Conservation (phyloP, 2,888 invertebrate genomes). For the Venustoraphidia nigricollis region DNA sequence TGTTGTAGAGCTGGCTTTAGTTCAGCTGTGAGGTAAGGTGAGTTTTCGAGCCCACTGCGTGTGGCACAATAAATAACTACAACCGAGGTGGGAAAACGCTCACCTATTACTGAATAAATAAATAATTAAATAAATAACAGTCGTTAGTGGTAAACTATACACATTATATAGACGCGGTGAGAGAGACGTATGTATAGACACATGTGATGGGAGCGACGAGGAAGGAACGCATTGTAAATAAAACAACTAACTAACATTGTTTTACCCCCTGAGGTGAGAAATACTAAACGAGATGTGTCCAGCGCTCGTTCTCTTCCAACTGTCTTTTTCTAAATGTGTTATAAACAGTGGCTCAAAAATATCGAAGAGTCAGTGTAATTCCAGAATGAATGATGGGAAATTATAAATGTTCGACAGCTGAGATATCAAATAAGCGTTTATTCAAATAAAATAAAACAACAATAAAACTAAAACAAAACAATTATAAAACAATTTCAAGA, state of each 20-base stretch:
- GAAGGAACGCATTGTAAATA: neutral
- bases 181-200: neutral
- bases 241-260: slow-evolving; percentile 4
- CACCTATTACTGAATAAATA: slow-evolving; percentile 2
- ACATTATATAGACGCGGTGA: neutral
- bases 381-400: too few species aligned
- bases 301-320: neutral
- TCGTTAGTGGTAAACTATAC: neutral
- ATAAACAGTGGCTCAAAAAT: too few species aligned
- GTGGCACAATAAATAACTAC: slow-evolving; percentile 1
- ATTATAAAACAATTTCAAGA: too few species aligned
- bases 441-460: too few species aligned
- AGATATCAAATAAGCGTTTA: too few species aligned
- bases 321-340: too few species aligned
- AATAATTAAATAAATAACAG: slow-evolving; percentile 2
- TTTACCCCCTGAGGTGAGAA: slow-evolving; percentile 5
- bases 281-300: neutral
- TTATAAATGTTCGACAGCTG: too few species aligned
- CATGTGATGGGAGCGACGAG: neutral
- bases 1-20: too few species aligned
- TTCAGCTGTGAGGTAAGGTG: too few species aligned
- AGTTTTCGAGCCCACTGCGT: neutral
- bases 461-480: too few species aligned
- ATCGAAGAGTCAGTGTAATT: too few species aligned
- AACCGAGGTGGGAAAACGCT: slow-evolving; percentile 1